A percentile compares a stretch with the other conserved stretches of the same genome.
Conservation (phyloP, 2,797 vertebrate genomes). For the Centroberyx gerrardi region DNA sequence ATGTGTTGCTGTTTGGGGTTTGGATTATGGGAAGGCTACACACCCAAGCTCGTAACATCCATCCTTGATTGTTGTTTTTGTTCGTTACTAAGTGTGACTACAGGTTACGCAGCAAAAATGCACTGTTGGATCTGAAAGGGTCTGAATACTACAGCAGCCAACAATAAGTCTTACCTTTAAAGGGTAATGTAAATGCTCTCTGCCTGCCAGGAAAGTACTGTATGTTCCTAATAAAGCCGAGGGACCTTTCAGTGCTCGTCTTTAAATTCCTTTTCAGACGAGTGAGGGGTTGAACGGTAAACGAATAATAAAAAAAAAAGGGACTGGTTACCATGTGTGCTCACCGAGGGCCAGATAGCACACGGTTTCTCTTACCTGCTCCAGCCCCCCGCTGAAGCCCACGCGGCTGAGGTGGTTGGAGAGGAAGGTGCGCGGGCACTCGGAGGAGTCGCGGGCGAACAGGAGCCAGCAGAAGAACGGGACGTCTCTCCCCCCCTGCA, state of each 20-base stretch:
- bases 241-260: background rate
- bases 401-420: conserved; percentile 95
- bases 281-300: background rate
- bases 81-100: background rate
- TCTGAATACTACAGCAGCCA: background rate
- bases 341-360: background rate
- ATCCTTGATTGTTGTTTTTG: conserved; percentile 15
- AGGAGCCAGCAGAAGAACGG: conserved; percentile 97
- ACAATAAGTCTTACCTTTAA: background rate
- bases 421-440: conserved; percentile 91
- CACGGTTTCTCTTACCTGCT: conserved; percentile 88
- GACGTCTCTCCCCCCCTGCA: conserved; percentile 88
- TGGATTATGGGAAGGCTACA: conserved; percentile 5
- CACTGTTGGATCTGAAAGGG: conserved; percentile 3
- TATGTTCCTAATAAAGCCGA: background rate
- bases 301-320: conserved; percentile 2
- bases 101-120: background rate
- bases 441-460: conserved; percentile 95
- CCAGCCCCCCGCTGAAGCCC: conserved; percentile 94
- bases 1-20: conserved; percentile 28
- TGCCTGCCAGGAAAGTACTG: background rate
- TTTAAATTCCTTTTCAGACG: background rate
- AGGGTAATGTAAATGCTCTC: background rate
- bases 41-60: background rate
- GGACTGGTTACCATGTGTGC: background rate